phyloP scores from a whole-genome alignment of 2,113 vertebrate genomes.

The Pao palembangensis region DNA sequence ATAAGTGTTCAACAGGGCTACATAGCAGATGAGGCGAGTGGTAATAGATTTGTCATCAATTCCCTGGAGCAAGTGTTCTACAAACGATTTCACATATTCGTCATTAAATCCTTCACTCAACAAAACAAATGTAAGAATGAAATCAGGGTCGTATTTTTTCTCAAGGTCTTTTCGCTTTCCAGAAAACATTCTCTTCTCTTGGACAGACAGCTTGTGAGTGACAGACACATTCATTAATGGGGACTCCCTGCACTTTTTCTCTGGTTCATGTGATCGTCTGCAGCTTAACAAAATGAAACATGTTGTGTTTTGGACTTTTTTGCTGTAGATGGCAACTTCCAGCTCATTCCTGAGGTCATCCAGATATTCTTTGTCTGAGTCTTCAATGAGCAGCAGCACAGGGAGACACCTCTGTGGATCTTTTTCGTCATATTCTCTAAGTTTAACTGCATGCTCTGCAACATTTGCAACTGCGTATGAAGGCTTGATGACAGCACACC shows the following conservation, averaged over 20 bases:
- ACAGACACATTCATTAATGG: constrained; percentile 76
- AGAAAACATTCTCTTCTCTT: constrained; percentile 74
- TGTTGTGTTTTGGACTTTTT: constrained; percentile 56
- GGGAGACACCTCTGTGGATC: constrained; percentile 70
- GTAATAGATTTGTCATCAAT: constrained; percentile 64
- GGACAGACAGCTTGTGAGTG: constrained; percentile 76
- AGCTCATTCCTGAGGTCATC: constrained; percentile 73
- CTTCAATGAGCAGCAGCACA: constrained; percentile 79
- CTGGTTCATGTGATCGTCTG: constrained; percentile 73
- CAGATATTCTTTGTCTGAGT: constrained; percentile 77
- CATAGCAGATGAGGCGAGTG: constrained; percentile 72
- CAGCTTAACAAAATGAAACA: constrained; percentile 82
- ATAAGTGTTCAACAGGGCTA: constrained; percentile 80
- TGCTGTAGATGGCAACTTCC: constrained; percentile 60
- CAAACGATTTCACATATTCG: constrained; percentile 65
- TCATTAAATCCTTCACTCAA: constrained; percentile 77
- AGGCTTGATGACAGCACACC: constrained; percentile 77
- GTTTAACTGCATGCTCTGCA: constrained; percentile 70
- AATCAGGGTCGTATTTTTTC: constrained; percentile 55
- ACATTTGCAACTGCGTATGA: constrained; percentile 60
- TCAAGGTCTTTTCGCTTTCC: constrained; percentile 64
- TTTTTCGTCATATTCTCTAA: constrained; percentile 79
- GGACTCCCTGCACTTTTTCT: constrained; percentile 66
- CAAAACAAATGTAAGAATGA: constrained; percentile 81
- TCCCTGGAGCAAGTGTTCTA: constrained; percentile 68